phyloP scores from a whole-genome alignment of 2,797 vertebrate genomes.

The Gymnoscopelus microlampas region DNA sequence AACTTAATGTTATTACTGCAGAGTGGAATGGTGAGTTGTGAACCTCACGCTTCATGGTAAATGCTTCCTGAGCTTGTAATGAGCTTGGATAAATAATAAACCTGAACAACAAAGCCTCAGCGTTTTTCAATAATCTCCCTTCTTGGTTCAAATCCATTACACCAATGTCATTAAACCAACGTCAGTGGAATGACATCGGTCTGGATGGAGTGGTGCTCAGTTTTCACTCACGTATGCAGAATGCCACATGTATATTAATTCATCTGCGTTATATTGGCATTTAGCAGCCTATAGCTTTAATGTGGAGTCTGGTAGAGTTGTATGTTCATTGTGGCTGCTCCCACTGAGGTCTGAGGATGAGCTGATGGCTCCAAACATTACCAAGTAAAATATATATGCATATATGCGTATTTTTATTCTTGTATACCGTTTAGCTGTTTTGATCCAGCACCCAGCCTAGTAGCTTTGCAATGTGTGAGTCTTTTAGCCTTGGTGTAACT shows the following conservation, averaged over 20 bases:
- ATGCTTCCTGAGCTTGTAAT: conserved; percentile 23
- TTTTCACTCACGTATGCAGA: neutral
- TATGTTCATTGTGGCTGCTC: no score
- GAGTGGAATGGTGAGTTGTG: neutral
- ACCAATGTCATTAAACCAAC: neutral
- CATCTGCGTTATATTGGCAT: no score
- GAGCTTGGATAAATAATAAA: conserved; percentile 30
- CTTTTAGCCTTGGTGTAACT: no score
- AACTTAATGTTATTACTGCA: conserved; percentile 2
- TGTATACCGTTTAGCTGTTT: no score
- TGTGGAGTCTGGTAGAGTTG: no score
- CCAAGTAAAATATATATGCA: no score
- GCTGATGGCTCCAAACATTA: no score
- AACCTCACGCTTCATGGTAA: conserved; percentile 17
- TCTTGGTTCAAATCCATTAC: conserved; percentile 17
- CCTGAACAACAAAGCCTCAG: conserved; percentile 10
- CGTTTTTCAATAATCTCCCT: conserved; percentile 20
- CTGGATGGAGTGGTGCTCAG: neutral
- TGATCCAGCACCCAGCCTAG: no score
- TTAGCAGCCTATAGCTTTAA: no score
- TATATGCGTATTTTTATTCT: no score
- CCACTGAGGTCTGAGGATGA: no score
- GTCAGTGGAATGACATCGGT: neutral
- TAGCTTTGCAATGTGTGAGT: no score
- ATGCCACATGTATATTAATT: neutral